Evolutionary conservation across 2,797 vertebrate species (phyloP).

Genomic region (Pempheris klunzingeri): DNA sequence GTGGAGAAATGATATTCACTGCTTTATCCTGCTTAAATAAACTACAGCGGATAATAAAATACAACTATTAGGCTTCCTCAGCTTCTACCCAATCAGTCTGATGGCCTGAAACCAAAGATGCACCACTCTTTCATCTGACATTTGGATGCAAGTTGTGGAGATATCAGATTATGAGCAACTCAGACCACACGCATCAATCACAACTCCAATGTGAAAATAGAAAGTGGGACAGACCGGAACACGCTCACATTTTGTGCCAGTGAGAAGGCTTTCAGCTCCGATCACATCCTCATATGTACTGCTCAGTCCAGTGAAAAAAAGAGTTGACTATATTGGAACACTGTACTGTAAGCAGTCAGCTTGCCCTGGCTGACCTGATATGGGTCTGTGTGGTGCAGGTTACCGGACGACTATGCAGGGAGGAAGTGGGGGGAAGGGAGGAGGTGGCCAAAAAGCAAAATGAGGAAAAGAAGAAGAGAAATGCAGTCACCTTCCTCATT

Average conservation of each 20-base stretch:
- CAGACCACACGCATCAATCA: constrained; percentile 60
- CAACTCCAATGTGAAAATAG: constrained; percentile 66
- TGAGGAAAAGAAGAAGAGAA: constrained; percentile 20
- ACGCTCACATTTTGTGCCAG: constrained; percentile 45
- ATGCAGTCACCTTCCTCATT: constrained; percentile 25
- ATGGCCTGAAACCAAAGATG: constrained; percentile 47
- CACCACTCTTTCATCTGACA: constrained; percentile 52
- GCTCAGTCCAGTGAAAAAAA: constrained; percentile 74
- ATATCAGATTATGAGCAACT: constrained; percentile 62
- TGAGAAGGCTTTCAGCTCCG: constrained; percentile 33
- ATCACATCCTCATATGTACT: constrained; percentile 59
- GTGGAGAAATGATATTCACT: constrained; percentile 12
- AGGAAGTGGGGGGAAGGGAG: neutral
- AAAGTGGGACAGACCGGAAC: constrained; percentile 55
- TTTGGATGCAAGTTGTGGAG: constrained; percentile 54
- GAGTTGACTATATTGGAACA: constrained; percentile 66
- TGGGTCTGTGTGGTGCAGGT: constrained; percentile 8
- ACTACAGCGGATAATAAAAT: constrained; percentile 50
- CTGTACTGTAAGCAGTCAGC: constrained; percentile 40
- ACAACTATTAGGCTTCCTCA: neutral
- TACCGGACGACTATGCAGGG: neutral
- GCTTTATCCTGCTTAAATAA: constrained; percentile 38
- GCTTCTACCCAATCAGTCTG: neutral
- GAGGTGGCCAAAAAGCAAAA: neutral
- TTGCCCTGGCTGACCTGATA: constrained; percentile 41